Percentiles rank a stretch among this genome's conserved stretches.
Conservation (phyloP, 1,140 invertebrate species). For the Macrosteles quadrilineatus region DNA sequence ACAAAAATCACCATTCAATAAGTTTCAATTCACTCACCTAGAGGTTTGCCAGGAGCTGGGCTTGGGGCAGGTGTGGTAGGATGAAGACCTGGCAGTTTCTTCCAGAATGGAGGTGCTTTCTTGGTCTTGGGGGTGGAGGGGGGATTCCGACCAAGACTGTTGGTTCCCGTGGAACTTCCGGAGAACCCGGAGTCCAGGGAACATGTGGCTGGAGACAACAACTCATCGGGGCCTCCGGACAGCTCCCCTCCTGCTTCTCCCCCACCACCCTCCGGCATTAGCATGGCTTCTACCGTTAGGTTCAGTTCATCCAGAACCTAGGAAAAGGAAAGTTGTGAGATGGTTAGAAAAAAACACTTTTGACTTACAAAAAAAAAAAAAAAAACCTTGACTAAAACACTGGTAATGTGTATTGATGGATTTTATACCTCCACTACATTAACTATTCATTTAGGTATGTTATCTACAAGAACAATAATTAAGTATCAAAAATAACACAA, state of each 20-base stretch:
- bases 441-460: too few relatives aligned
- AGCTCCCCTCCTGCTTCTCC: neutral
- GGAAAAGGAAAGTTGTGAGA: constrained; percentile 17
- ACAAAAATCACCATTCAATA: too few relatives aligned
- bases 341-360: neutral
- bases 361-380: neutral
- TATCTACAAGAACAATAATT: too few relatives aligned
- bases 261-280: constrained; percentile 61
- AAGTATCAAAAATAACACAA: too few relatives aligned
- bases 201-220: constrained; percentile 66
- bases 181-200: constrained; percentile 80
- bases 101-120: constrained; percentile 56
- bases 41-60: neutral
- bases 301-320: constrained; percentile 82
- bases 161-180: constrained; percentile 75
- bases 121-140: constrained; percentile 38
- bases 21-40: constrained; percentile 5
- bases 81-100: constrained; percentile 68
- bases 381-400: neutral
- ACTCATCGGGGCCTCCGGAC: constrained; percentile 59
- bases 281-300: constrained; percentile 83
- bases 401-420: neutral
- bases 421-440: too few relatives aligned
- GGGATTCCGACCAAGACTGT: constrained; percentile 50
- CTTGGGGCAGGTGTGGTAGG: neutral